Percentiles rank a stretch among this genome's conserved stretches.
Conservation (phyloP, 1,140 invertebrate species). For the Ectropis grisescens region DNA sequence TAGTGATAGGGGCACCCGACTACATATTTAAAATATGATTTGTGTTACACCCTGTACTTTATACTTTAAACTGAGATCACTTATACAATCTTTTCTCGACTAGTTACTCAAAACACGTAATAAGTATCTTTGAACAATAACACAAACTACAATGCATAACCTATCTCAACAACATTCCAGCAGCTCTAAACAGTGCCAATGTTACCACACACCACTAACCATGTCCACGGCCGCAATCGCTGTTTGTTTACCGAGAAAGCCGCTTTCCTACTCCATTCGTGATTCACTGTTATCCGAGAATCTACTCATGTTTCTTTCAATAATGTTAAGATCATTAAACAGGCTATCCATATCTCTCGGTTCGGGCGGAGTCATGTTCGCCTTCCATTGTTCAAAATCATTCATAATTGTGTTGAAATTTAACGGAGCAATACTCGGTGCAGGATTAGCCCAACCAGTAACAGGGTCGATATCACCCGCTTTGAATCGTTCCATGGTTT, state of each 20-base stretch:
- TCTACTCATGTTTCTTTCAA: neutral
- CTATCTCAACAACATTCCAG: no score
- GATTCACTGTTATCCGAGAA: conserved; percentile 4
- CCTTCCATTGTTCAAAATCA: conserved; percentile 13
- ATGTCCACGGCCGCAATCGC: no score
- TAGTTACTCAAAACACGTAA: no score
- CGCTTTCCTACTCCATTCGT: conserved; percentile 3
- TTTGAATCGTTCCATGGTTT: conserved; percentile 36
- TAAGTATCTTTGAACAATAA: no score
- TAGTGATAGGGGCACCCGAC: no score
- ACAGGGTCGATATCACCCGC: conserved; percentile 4
- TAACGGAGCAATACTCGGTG: neutral
- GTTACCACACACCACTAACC: no score
- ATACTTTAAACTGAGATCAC: no score
- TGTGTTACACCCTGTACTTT: no score
- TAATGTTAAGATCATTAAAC: conserved; percentile 5
- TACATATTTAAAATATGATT: no score
- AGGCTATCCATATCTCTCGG: conserved; percentile 9
- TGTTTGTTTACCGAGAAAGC: conserved; percentile 4
- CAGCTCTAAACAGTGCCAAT: no score
- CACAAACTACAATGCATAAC: no score
- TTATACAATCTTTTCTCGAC: no score
- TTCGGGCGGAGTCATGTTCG: neutral
- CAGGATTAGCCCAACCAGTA: neutral
- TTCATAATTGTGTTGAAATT: conserved; percentile 4